A percentile compares a stretch with the other conserved stretches of the same genome.
Evolutionary conservation across 1,140 invertebrate species (phyloP).

Genomic region (Acyrthosiphon pisum): DNA sequence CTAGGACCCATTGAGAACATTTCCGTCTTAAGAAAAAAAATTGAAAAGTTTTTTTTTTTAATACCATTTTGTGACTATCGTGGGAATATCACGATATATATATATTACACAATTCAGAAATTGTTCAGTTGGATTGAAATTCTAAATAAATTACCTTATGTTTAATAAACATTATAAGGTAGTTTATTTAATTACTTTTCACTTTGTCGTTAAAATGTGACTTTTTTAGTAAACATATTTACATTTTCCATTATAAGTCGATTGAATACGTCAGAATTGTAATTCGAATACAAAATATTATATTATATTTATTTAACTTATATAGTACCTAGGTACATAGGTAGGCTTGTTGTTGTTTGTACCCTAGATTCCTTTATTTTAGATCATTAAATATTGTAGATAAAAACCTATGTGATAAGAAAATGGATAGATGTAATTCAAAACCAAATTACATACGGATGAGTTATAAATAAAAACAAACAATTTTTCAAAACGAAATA

Average conservation of each 20-base stretch:
- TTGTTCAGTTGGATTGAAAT: neutral
- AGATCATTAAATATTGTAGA: too few relatives aligned
- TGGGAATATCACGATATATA: neutral
- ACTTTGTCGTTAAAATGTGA: neutral
- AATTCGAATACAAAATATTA: neutral
- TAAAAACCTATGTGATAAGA: too few relatives aligned
- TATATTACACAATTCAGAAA: neutral
- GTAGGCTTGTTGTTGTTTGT: neutral
- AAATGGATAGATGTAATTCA: too few relatives aligned
- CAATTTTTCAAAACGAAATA: too few relatives aligned
- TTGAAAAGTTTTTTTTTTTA: neutral
- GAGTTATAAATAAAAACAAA: too few relatives aligned
- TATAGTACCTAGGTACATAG: too few relatives aligned
- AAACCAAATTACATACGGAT: too few relatives aligned
- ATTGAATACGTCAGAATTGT: neutral
- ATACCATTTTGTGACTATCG: neutral
- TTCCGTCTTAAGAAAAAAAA: conserved; percentile 32
- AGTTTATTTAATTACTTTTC: neutral
- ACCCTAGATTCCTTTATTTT: too few relatives aligned
- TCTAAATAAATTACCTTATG: neutral
- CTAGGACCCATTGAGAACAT: neutral
- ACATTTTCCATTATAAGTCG: neutral
- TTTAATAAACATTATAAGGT: neutral
- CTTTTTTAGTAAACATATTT: neutral
- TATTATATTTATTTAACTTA: neutral